These are phyloP conservation scores for Anolis apletophallus DNA, from an alignment of 2,797 vertebrate genomes.

Conservation along the genomic window DNA sequence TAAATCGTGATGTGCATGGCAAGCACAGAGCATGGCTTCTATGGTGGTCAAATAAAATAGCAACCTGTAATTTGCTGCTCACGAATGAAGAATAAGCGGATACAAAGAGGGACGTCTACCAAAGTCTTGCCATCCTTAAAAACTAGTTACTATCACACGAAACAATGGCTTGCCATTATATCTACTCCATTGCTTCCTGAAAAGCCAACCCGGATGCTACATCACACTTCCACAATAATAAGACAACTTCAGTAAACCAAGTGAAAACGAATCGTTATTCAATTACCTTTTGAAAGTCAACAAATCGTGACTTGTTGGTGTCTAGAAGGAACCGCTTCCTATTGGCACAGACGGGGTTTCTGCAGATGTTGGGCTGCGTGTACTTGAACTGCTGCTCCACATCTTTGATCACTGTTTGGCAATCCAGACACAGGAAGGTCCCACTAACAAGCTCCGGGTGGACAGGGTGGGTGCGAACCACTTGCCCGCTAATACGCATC, in stretches of 20 bases:
- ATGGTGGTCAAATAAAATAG: background rate
- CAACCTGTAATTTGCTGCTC: background rate
- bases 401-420: conserved; percentile 92
- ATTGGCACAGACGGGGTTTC: conserved; percentile 97
- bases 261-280: background rate
- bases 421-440: conserved; percentile 95
- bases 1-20: background rate
- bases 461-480: conserved; percentile 96
- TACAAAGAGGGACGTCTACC: too few species aligned
- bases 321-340: conserved; percentile 94
- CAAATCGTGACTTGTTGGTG: conserved; percentile 97
- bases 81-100: background rate
- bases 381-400: conserved; percentile 99
- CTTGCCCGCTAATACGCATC: conserved; percentile 95
- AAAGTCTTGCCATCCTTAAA: background rate
- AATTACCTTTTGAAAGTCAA: conserved; percentile 97
- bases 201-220: too few species aligned
- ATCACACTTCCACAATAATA: background rate
- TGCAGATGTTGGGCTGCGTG: conserved; percentile 95
- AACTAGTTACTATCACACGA: background rate
- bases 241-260: background rate
- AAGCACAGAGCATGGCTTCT: background rate
- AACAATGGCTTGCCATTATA: background rate
- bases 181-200: background rate
- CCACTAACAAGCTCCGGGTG: conserved; percentile 97